Percentiles rank a stretch among this genome's conserved stretches.
Conservation (phyloP, 2,113 vertebrate species). For the Carlito syrichta region DNA sequence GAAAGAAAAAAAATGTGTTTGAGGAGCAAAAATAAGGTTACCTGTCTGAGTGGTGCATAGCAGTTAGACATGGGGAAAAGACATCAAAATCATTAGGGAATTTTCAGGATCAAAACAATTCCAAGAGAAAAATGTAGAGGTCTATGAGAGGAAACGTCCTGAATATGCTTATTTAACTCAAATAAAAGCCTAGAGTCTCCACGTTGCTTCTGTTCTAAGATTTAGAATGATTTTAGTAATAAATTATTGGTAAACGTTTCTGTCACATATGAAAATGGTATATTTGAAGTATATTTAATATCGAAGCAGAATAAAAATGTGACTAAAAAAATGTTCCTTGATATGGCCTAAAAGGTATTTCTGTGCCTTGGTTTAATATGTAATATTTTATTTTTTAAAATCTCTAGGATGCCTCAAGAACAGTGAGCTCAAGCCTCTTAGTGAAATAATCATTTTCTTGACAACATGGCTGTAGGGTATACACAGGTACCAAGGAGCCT, state of each 20-base stretch:
- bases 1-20: slow-evolving; percentile 44
- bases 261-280: background rate
- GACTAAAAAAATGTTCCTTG: background rate
- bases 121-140: slow-evolving; percentile 49
- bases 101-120: slow-evolving; percentile 19
- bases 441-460: background rate
- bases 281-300: background rate
- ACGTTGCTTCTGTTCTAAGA: slow-evolving; percentile 54
- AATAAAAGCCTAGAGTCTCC: background rate
- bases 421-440: background rate
- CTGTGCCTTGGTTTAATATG: background rate
- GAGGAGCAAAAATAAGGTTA: slow-evolving; percentile 56
- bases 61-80: slow-evolving; percentile 73
- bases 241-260: background rate
- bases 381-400: slow-evolving; percentile 27
- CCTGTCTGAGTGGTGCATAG: slow-evolving; percentile 37
- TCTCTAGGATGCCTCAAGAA: background rate
- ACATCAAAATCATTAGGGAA: slow-evolving; percentile 69
- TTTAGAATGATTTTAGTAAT: background rate
- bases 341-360: background rate
- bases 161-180: slow-evolving; percentile 63
- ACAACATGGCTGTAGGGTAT: background rate
- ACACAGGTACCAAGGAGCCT: background rate
- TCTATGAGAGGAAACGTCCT: slow-evolving; percentile 62
- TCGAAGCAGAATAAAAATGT: background rate